Evolutionary conservation across 2,113 vertebrate species (phyloP).

Genomic region (Podarcis muralis): DNA sequence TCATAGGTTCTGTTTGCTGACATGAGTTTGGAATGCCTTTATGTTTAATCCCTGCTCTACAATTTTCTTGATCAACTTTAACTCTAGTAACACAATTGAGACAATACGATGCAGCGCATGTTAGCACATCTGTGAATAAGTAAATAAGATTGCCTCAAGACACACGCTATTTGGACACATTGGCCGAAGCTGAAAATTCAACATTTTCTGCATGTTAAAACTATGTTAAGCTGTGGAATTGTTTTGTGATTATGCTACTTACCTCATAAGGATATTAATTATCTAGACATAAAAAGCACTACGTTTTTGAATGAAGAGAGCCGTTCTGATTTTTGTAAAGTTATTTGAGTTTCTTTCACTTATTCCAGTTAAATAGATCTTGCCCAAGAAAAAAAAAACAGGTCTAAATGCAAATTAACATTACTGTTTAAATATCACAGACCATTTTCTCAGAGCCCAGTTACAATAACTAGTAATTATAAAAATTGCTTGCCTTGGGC

Average conservation of each 20-base stretch:
- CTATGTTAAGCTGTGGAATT: constrained; percentile 60
- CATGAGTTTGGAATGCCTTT: background rate
- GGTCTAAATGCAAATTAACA: constrained; percentile 84
- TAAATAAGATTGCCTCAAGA: constrained; percentile 18
- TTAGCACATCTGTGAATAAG: background rate
- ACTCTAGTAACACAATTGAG: constrained; percentile 1
- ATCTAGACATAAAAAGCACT: constrained; percentile 60
- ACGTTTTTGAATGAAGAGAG: constrained; percentile 52
- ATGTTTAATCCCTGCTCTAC: background rate
- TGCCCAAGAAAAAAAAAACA: constrained; percentile 65
- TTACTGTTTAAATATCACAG: constrained; percentile 86
- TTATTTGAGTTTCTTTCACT: constrained; percentile 73
- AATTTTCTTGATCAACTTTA: constrained; percentile 46
- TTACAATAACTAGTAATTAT: constrained; percentile 90
- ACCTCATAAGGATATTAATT: constrained; percentile 65
- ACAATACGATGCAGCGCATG: background rate
- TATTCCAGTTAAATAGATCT: constrained; percentile 74
- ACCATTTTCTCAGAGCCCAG: constrained; percentile 84
- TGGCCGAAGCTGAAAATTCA: constrained; percentile 19
- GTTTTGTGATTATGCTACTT: constrained; percentile 63
- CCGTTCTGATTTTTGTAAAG: constrained; percentile 39
- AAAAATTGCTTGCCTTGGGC: constrained; percentile 88
- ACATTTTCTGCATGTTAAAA: constrained; percentile 34
- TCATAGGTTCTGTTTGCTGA: constrained; percentile 45
- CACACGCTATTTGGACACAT: constrained; percentile 20